Percentiles rank a stretch among this genome's conserved stretches.
Evolutionary conservation across 2,888 invertebrate genomes (phyloP).

Genomic region (Lasioglossum villosulum): DNA sequence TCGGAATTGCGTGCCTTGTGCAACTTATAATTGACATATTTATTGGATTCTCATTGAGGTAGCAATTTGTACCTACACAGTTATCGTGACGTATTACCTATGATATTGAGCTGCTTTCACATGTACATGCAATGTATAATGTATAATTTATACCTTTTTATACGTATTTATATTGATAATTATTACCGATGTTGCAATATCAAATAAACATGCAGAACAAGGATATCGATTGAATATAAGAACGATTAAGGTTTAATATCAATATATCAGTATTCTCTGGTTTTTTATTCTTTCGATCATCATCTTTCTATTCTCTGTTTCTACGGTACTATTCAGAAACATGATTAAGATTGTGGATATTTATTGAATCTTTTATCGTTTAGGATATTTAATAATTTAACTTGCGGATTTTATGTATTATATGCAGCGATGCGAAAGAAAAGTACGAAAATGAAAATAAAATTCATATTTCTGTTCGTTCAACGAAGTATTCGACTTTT

Average conservation of each 20-base stretch:
- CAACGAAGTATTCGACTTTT: not conserved
- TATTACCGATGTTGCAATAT: constrained; percentile 46
- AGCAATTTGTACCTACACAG: constrained; percentile 17
- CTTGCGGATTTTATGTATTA: not conserved
- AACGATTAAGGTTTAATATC: not conserved
- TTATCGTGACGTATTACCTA: constrained; percentile 32
- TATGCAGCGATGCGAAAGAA: not conserved
- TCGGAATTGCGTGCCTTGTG: constrained; percentile 65
- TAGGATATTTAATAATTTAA: not conserved
- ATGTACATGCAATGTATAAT: constrained; percentile 43
- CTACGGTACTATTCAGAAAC: not conserved
- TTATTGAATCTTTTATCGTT: not conserved
- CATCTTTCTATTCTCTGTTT: not conserved
- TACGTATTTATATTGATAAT: constrained; percentile 65
- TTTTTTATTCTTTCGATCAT: constrained; percentile 1
- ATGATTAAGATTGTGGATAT: not conserved
- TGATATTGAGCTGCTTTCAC: constrained; percentile 48
- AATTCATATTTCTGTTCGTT: not conserved
- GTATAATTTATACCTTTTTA: constrained; percentile 68
- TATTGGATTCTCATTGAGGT: constrained; percentile 48
- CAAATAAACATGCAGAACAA: constrained; percentile 48
- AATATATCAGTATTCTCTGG: not conserved
- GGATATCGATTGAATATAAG: not conserved
- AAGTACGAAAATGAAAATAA: not conserved
- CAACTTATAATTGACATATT: constrained; percentile 56